These are phyloP conservation scores for Lasioglossum marginatum DNA, from an alignment of 2,888 invertebrate genomes.

Conservation along the genomic window DNA sequence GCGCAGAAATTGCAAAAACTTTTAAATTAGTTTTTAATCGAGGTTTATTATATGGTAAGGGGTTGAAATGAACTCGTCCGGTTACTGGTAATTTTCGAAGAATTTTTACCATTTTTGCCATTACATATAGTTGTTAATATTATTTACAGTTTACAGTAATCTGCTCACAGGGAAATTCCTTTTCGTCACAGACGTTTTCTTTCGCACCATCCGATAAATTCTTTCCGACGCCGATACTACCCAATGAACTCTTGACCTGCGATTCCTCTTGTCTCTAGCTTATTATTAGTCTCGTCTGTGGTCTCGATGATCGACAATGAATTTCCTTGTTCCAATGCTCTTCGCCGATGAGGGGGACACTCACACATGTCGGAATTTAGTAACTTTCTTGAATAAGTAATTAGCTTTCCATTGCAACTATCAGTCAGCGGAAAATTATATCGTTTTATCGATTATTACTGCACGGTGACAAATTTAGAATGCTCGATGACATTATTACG, in stretches of 20 bases:
- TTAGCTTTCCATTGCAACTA: background rate
- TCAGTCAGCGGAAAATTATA: background rate
- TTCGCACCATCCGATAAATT: constrained; percentile 25
- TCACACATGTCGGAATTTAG: background rate
- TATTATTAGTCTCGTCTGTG: constrained; percentile 20
- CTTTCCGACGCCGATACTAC: constrained; percentile 17
- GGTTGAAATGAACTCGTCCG: background rate
- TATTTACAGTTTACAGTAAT: background rate
- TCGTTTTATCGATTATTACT: background rate
- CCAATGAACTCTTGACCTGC: constrained; percentile 49
- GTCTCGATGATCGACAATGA: constrained; percentile 47
- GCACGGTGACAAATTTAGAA: background rate
- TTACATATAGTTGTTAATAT: no score
- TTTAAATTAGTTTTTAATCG: background rate
- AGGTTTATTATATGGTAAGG: background rate
- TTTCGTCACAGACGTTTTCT: constrained; percentile 28
- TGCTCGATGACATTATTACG: background rate
- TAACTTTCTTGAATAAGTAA: constrained; percentile 23
- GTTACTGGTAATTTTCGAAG: background rate
- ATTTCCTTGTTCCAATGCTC: constrained; percentile 42
- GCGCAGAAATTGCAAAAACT: background rate
- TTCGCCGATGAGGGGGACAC: background rate
- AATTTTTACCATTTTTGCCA: background rate
- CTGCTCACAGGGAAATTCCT: constrained; percentile 26
- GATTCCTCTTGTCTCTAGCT: constrained; percentile 51